Conservation (phyloP, 2,113 vertebrate species). For the Cyphomyrus plagiostoma region DNA sequence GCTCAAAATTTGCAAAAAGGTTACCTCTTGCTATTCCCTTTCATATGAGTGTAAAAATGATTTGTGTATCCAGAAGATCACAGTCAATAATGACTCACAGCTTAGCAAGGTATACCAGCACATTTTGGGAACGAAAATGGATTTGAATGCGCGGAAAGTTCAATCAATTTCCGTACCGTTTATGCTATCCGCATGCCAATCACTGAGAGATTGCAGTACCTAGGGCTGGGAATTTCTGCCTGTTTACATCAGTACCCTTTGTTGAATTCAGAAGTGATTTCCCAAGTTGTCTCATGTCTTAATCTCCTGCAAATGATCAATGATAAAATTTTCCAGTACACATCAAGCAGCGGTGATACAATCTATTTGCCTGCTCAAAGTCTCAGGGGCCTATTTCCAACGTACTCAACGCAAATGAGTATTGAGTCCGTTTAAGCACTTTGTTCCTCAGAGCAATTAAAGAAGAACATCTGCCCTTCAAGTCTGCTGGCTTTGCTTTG, state of each 20-base stretch:
- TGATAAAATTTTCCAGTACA: background rate
- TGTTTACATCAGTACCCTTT: slow-evolving; percentile 10
- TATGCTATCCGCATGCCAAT: background rate
- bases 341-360: background rate
- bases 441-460: slow-evolving; percentile 51
- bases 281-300: slow-evolving; percentile 5
- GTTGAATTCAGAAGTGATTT: slow-evolving; percentile 11
- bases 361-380: background rate
- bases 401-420: slow-evolving; percentile 47
- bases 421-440: slow-evolving; percentile 44
- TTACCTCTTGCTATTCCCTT: background rate
- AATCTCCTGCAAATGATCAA: slow-evolving; percentile 10
- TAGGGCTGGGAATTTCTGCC: background rate
- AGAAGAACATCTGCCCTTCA: slow-evolving; percentile 25
- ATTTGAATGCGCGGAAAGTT: background rate
- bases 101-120: background rate
- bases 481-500: background rate
- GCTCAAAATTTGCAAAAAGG: background rate
- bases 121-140: background rate
- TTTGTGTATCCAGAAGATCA: background rate
- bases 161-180: background rate
- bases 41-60: background rate
- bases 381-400: slow-evolving; percentile 37
- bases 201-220: background rate
- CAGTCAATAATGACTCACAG: background rate